Evolutionary conservation across 2,888 invertebrate species (phyloP).

Genomic region (Neria commutata): DNA sequence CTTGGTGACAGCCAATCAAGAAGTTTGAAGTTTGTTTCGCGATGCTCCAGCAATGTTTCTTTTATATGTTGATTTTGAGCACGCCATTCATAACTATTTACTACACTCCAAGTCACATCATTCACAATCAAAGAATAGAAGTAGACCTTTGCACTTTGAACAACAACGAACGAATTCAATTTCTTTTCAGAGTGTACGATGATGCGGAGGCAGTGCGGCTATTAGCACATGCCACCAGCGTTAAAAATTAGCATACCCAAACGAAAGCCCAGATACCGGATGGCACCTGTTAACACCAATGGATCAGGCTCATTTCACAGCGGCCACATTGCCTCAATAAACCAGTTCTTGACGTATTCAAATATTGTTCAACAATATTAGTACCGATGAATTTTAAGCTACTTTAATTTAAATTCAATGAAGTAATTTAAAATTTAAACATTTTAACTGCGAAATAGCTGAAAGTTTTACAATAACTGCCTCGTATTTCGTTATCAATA

Average conservation of each 20-base stretch:
- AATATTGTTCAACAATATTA: conserved; percentile 5
- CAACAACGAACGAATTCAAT: too few species aligned
- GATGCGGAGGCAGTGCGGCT: background rate
- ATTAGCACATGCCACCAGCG: conserved; percentile 1
- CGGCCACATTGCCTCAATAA: background rate
- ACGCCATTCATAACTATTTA: too few species aligned
- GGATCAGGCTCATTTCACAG: background rate
- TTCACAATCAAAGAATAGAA: too few species aligned
- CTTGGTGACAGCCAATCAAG: too few species aligned
- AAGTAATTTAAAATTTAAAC: conserved; percentile 22
- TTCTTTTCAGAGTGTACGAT: too few species aligned
- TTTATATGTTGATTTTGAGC: too few species aligned
- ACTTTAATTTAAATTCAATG: conserved; percentile 6
- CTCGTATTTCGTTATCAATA: conserved; percentile 20
- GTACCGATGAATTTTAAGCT: background rate
- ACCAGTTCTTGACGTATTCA: conserved; percentile 6
- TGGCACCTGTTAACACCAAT: conserved; percentile 28
- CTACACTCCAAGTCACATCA: too few species aligned
- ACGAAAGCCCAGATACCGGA: conserved; percentile 10
- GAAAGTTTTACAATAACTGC: conserved; percentile 8
- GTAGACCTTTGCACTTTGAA: too few species aligned
- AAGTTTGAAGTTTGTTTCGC: too few species aligned
- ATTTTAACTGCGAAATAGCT: too few species aligned
- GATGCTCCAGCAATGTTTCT: too few species aligned
- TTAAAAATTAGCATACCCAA: conserved; percentile 7